A percentile compares a stretch with the other conserved stretches of the same genome.
phyloP scores from a whole-genome alignment of 2,888 invertebrate species.

The Nemotelus nigrinus region DNA sequence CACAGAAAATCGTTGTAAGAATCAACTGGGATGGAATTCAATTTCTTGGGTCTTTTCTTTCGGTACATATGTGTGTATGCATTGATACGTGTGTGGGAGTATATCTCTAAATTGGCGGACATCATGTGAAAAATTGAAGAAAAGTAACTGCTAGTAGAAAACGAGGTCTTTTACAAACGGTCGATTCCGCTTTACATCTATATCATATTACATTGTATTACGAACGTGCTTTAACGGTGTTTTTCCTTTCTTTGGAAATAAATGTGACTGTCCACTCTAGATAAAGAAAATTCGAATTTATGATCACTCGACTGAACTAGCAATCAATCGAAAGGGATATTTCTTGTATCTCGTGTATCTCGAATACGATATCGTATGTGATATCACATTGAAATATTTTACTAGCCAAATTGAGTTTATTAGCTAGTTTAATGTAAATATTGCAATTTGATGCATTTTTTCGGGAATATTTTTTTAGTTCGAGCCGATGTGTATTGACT shows the following conservation, averaged over 20 bases:
- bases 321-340: no score
- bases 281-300: background rate
- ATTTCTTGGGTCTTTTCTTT: constrained; percentile 5
- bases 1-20: background rate
- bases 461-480: no score
- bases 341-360: no score
- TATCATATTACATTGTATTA: background rate
- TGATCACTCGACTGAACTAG: background rate
- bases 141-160: background rate
- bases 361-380: no score
- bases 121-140: background rate
- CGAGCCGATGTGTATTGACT: no score
- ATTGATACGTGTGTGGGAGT: no score
- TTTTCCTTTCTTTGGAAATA: background rate
- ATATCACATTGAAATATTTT: no score
- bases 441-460: no score
- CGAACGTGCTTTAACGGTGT: background rate
- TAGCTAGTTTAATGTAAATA: no score
- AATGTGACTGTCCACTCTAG: background rate
- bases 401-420: no score
- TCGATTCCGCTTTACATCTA: background rate
- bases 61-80: background rate
- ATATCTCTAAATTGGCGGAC: background rate
- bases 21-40: constrained; percentile 15
- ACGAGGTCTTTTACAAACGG: background rate